Base-by-base conservation (phyloP, 2,113 vertebrate genomes). In the Perca flavescens region DNA sequence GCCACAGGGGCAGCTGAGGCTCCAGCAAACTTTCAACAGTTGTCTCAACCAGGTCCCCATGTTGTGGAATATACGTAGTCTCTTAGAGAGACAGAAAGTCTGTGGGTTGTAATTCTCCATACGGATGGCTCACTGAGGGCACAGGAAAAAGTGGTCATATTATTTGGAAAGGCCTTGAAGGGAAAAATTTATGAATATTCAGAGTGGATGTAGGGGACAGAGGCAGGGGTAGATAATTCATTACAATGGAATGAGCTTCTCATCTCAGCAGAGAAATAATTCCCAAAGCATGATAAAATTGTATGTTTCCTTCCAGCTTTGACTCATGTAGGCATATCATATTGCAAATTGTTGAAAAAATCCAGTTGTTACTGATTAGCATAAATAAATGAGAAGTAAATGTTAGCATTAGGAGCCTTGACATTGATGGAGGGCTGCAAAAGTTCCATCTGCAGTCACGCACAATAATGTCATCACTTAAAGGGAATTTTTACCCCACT, bases 361-460 rank as follows among this genome's bases (percentile, higher is more conserved):
- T 60, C 71, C 60, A 83, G 84, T 86, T 90, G 80, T 93, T 90
- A 76, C 89, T 91, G 90, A 95, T 94, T 90, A 93, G 72, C 88
- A 90, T 91, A 91, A 91, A 93, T 91, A 91, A 91, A 94, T 84
- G 77, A 90, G 73, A 89, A 79, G 83, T 88, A 87, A 91, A 91
- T 92, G 91, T 89, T 88, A 85, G 74, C 53, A 50, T 79, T 73
- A 82, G 78, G 53, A 83, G 77, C 74, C 64, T 73, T 76, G 77
- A 85, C 77, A 84, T 64, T 86, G 82, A 91, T 80, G 34, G 79
- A 86, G 71, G 78, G 31, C 66, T 49, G 74, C 50, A 50, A 28
- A 70, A 64, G 81, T 91, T 93, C 91, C 90, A 90, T 80, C 79
- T 67, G 46, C 86, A 88, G 88, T 92, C 91, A 90, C 78, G 89